Percentiles rank a stretch among this genome's conserved stretches.
phyloP scores from a whole-genome alignment of 2,113 vertebrate genomes.

The Hippopotamus amphibius region DNA sequence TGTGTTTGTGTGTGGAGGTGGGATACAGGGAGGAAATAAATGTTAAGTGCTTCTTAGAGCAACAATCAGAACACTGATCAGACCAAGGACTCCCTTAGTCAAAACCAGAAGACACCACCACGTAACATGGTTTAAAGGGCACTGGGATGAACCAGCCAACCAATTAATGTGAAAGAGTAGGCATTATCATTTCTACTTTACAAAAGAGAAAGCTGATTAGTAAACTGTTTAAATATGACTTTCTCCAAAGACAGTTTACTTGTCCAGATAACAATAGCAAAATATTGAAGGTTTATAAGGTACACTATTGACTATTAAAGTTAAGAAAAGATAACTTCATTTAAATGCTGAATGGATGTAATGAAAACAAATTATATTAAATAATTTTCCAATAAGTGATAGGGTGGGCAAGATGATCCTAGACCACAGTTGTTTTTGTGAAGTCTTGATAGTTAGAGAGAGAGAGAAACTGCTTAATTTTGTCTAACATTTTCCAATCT shows the following conservation, averaged over 20 bases:
- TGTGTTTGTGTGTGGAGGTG: background rate
- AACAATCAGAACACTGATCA: background rate
- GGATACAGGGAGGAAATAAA: background rate
- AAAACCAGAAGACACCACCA: background rate
- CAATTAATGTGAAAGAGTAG: background rate
- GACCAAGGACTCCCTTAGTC: accelerated
- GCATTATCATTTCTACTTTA: background rate
- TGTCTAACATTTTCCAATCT: background rate
- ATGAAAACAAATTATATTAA: background rate
- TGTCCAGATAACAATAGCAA: background rate
- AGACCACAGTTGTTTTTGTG: background rate
- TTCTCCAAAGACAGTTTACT: background rate
- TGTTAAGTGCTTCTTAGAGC: background rate
- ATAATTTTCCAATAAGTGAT: background rate
- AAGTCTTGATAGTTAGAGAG: background rate
- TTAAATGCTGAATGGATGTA: background rate
- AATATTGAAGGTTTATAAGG: background rate
- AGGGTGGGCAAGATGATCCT: background rate
- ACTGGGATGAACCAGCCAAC: background rate
- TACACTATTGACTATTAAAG: background rate
- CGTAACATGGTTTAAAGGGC: background rate
- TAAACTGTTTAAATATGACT: background rate
- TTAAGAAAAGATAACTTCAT: background rate
- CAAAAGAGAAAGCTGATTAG: background rate
- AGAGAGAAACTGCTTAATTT: background rate